Percentiles rank a stretch among this genome's conserved stretches.
phyloP scores from a whole-genome alignment of 2,113 vertebrate species.

The Felis catus region DNA sequence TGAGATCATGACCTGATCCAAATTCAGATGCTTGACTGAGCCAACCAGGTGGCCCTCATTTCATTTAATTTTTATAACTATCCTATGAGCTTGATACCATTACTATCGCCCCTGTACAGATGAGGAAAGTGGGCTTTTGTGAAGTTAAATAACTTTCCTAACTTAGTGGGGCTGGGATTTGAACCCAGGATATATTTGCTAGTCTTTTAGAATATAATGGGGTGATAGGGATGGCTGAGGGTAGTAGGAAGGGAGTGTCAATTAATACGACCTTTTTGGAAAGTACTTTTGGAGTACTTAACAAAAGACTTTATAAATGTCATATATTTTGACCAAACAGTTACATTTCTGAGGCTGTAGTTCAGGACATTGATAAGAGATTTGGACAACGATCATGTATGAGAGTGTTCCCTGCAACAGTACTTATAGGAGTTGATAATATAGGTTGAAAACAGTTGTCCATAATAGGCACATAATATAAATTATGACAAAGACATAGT shows the following conservation, averaged over 20 bases:
- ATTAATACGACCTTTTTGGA: not conserved
- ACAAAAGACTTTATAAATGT: not conserved
- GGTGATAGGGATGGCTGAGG: not conserved
- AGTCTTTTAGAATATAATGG: not conserved
- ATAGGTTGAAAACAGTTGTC: not conserved
- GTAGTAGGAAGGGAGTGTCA: not conserved
- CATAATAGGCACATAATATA: not conserved
- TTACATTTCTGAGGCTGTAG: not conserved
- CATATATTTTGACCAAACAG: not conserved
- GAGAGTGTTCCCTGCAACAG: not conserved
- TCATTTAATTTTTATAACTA: not conserved
- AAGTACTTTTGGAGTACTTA: slow-evolving; percentile 32
- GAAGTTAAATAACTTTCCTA: not conserved
- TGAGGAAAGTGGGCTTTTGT: not conserved
- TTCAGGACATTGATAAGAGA: not conserved
- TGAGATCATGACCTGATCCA: no score
- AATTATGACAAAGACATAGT: not conserved
- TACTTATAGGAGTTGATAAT: not conserved
- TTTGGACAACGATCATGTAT: not conserved
- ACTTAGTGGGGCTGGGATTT: not conserved
- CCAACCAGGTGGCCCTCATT: not conserved
- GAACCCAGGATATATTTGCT: not conserved
- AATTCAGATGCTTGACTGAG: no score
- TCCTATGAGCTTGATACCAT: not conserved
- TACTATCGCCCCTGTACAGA: not conserved